Percentiles rank a stretch among this genome's conserved stretches.
phyloP scores from a whole-genome alignment of 2,797 vertebrate genomes.

The Poecile montanus region DNA sequence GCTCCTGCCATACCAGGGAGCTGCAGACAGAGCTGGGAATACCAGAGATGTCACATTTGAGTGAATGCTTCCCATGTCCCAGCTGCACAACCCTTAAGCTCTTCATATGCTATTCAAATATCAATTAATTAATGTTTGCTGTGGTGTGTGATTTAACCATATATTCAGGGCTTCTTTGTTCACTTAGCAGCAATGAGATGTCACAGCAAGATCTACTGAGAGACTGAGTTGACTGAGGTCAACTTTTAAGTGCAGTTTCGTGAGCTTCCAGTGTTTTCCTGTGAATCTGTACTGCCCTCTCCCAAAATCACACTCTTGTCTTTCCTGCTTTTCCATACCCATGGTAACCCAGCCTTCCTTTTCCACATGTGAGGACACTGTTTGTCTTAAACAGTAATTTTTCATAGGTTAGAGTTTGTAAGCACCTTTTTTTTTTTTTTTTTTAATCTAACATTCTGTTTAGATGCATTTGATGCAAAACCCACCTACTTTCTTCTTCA shows the following conservation, averaged over 20 bases:
- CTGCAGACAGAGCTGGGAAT: background rate
- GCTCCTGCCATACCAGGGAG: background rate
- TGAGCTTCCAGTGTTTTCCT: background rate
- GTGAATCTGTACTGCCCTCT: background rate
- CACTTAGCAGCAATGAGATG: background rate
- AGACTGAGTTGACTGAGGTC: background rate
- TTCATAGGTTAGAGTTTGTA: background rate
- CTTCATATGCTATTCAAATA: background rate
- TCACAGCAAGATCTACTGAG: constrained; percentile 15
- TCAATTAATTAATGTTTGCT: constrained; percentile 56
- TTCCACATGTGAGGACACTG: background rate
- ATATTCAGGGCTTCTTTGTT: constrained; percentile 23
- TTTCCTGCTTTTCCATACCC: background rate
- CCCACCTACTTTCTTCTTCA: background rate
- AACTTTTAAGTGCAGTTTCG: constrained; percentile 3
- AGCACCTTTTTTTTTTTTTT: accelerated
- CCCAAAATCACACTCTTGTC: background rate
- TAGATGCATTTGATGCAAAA: background rate
- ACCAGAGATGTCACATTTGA: constrained; percentile 7
- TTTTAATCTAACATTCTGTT: background rate
- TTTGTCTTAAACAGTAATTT: background rate
- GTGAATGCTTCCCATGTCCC: background rate
- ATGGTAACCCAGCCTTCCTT: background rate
- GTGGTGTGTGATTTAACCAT: constrained; percentile 11
- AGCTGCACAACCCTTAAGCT: background rate